Base-by-base conservation (phyloP, 1,140 invertebrate species). In the Mizuhopecten yessoensis region DNA sequence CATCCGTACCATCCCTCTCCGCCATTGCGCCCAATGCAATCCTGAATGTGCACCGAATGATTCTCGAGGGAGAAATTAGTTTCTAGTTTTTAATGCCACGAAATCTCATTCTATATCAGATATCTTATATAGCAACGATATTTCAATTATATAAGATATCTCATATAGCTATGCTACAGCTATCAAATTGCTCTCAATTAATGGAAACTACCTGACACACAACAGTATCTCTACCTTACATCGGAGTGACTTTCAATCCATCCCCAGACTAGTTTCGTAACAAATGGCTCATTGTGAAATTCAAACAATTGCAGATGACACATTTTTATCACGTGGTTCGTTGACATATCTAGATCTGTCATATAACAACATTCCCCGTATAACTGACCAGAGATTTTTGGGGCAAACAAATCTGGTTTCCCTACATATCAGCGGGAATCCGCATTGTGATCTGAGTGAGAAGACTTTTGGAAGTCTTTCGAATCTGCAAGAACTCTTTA, bases 231-330 rank as follows among this genome's bases (percentile, higher is more conserved):
- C 57, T 3, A 5, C 57, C 1, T 29, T 75, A 29, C 57, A 75
- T 7, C n/a, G 29, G 15, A 75, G n/a, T 29, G 57, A 75, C 57
- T 75, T 75, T 75, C 57, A 75, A 29, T 75, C 57, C n/a, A 75
- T 75, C 23, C 57, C 57, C 9, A n/a, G n/a, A 75, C 9, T 75
- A n/a, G 57, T 75, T 29, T 29, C n/a, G 1, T 75, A 29, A 75
- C n/a, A n/a, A 11, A 75, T 75, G 57, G 23, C 57, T n/a, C 57
- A 75, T 75, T 75, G 57, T n/a, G 57, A 75, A 75, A 75, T 75
- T 29, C 5, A 29, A 5, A n/a, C 57, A 29, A 75, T 75, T 29
- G 57, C 57, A 29, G 57, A 75, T 11, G 57, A 75, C n/a, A 75
- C 57, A n/a, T 75, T 75, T 75, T 75, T 11, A 29, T 75, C 57